Percentiles rank a stretch among this genome's conserved stretches.
These are phyloP conservation scores for Drosophila meridiana DNA, from an alignment of 2,888 invertebrate species.

Conservation along the genomic window DNA sequence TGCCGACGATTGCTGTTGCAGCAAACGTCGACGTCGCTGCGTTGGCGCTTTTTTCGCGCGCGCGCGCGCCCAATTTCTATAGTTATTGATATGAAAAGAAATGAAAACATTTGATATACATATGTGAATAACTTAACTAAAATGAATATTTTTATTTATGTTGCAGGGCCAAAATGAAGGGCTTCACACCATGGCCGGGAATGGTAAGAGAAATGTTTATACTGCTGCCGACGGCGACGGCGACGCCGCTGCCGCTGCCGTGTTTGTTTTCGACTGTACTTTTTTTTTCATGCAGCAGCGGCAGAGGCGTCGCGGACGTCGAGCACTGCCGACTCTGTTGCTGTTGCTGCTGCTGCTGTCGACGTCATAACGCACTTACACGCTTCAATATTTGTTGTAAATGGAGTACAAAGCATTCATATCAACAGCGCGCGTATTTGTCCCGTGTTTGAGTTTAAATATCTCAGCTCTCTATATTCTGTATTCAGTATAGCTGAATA, in stretches of 20 bases:
- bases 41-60: slow-evolving; percentile 80
- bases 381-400: slow-evolving; percentile 40
- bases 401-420: slow-evolving; percentile 32
- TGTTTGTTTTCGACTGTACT: slow-evolving; percentile 80
- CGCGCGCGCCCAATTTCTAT: slow-evolving; percentile 76
- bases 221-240: slow-evolving; percentile 47
- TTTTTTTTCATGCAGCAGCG: slow-evolving; percentile 66
- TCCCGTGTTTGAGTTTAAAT: slow-evolving; percentile 20
- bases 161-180: slow-evolving; percentile 99
- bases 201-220: slow-evolving; percentile 90
- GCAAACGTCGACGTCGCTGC: slow-evolving; percentile 61
- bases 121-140: slow-evolving; percentile 17
- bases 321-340: slow-evolving; percentile 30
- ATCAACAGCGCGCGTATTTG: slow-evolving; percentile 30
- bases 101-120: slow-evolving; percentile 4
- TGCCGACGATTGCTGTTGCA: slow-evolving; percentile 11
- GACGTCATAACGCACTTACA: slow-evolving; percentile 75
- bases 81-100: slow-evolving; percentile 16
- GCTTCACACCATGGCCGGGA: slow-evolving; percentile 98
- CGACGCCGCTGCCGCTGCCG: slow-evolving; percentile 58
- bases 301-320: slow-evolving; percentile 42
- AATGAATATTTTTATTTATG: slow-evolving; percentile 73
- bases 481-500: slow-evolving; percentile 23
- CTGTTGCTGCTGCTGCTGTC: slow-evolving; percentile 38
- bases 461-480: slow-evolving; percentile 31